A percentile compares a stretch with the other conserved stretches of the same genome.
Evolutionary conservation across 2,888 invertebrate genomes (phyloP).

Genomic region (Drosophila meridiana): DNA sequence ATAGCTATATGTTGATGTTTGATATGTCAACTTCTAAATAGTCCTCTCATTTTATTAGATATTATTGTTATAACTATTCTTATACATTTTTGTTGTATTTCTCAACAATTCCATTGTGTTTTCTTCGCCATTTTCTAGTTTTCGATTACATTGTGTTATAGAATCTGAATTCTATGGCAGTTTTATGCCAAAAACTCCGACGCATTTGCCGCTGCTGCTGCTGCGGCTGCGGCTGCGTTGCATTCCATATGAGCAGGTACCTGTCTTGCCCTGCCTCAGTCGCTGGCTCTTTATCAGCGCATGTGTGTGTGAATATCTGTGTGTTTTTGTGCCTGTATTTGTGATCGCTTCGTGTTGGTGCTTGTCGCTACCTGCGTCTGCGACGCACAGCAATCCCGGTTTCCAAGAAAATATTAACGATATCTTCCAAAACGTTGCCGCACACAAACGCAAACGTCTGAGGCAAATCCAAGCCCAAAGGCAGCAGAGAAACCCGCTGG

Average conservation of each 20-base stretch:
- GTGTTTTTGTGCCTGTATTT: conserved; percentile 37
- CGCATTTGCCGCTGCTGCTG: conserved; percentile 56
- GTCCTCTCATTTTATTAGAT: neutral
- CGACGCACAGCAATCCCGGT: conserved; percentile 69
- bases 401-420: conserved; percentile 83
- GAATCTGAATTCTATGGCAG: conserved; percentile 38
- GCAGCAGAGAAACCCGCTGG: conserved; percentile 59
- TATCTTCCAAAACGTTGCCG: conserved; percentile 79
- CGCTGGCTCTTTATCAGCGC: conserved; percentile 53
- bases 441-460: conserved; percentile 23
- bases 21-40: neutral
- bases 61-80: too few relatives aligned
- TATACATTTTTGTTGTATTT: neutral
- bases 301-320: conserved; percentile 23
- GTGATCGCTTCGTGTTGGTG: conserved; percentile 41
- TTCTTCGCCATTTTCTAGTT: conserved; percentile 5
- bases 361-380: conserved; percentile 66
- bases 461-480: conserved; percentile 18
- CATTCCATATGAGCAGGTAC: conserved; percentile 75
- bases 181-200: conserved; percentile 74
- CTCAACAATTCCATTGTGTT: neutral
- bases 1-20: neutral
- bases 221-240: conserved; percentile 51
- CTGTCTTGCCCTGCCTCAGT: conserved; percentile 62
- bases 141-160: conserved; percentile 34